phyloP scores from a whole-genome alignment of 2,888 invertebrate species.

The Nemurella pictetii region DNA sequence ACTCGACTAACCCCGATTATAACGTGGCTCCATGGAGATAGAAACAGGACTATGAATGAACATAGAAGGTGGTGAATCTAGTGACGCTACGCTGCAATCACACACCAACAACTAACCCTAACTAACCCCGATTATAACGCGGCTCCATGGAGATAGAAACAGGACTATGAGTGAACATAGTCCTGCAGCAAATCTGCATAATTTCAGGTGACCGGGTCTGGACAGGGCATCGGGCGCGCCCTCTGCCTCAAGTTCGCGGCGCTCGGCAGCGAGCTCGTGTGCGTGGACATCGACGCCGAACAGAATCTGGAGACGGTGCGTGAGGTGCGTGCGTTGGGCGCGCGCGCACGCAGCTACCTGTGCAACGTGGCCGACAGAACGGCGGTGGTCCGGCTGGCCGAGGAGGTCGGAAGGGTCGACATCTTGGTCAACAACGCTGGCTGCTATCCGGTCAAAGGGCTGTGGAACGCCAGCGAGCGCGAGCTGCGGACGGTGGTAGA shows the following conservation, averaged over 20 bases:
- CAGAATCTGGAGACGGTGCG: slow-evolving; percentile 20
- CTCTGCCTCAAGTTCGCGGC: slow-evolving; percentile 25
- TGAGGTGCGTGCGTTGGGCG: slow-evolving; percentile 9
- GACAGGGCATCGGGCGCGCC: slow-evolving; percentile 33
- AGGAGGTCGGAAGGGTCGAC: slow-evolving; percentile 29
- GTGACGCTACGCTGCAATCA: too few species aligned
- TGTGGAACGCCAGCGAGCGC: background rate
- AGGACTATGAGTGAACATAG: too few species aligned
- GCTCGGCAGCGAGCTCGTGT: slow-evolving; percentile 25
- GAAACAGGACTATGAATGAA: too few species aligned
- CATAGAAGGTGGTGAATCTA: too few species aligned
- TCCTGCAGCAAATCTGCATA: too few species aligned
- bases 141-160: too few species aligned
- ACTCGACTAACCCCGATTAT: too few species aligned
- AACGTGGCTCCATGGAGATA: too few species aligned
- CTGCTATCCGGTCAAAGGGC: background rate
- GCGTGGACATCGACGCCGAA: slow-evolving; percentile 27
- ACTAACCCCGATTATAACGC: too few species aligned
- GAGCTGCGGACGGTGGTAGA: slow-evolving; percentile 5
- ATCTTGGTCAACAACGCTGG: slow-evolving; percentile 38
- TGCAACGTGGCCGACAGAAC: slow-evolving; percentile 33
- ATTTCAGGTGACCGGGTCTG: slow-evolving; percentile 38
- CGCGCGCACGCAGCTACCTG: slow-evolving; percentile 18
- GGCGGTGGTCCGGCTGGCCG: slow-evolving; percentile 4
- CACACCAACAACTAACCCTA: too few species aligned